phyloP scores from a whole-genome alignment of 2,888 invertebrate genomes.

The Trissolcus japonicus region DNA sequence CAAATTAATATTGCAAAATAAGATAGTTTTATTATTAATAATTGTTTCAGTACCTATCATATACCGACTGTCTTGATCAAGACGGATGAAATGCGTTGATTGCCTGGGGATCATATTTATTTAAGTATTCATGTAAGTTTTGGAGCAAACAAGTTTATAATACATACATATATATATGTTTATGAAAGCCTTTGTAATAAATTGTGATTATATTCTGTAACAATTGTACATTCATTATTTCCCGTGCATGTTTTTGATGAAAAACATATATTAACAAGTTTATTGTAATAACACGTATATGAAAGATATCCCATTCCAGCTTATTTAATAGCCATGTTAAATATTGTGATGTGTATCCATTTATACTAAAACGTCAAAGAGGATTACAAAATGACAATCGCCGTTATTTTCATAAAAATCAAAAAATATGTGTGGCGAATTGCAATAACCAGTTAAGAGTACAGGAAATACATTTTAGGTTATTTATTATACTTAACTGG shows the following conservation, averaged over 20 bases:
- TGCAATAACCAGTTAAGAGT: no score
- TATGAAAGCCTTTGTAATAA: neutral
- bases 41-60: constrained; percentile 69
- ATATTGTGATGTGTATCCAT: no score
- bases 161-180: neutral
- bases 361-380: no score
- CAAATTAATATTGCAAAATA: no score
- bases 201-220: neutral
- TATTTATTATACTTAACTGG: no score
- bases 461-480: no score
- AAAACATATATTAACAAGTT: neutral
- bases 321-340: no score
- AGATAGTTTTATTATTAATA: constrained; percentile 33
- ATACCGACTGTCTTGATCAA: constrained; percentile 67
- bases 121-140: constrained; percentile 11
- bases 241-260: neutral
- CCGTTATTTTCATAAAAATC: no score
- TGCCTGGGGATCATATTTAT: constrained; percentile 18
- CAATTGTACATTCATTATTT: neutral
- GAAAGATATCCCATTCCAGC: no score
- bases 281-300: neutral
- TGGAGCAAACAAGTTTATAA: neutral
- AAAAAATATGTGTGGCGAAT: no score
- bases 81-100: neutral
- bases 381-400: no score